Evolutionary conservation across 1,140 invertebrate genomes (phyloP).

Genomic region (Augochlora pura): DNA sequence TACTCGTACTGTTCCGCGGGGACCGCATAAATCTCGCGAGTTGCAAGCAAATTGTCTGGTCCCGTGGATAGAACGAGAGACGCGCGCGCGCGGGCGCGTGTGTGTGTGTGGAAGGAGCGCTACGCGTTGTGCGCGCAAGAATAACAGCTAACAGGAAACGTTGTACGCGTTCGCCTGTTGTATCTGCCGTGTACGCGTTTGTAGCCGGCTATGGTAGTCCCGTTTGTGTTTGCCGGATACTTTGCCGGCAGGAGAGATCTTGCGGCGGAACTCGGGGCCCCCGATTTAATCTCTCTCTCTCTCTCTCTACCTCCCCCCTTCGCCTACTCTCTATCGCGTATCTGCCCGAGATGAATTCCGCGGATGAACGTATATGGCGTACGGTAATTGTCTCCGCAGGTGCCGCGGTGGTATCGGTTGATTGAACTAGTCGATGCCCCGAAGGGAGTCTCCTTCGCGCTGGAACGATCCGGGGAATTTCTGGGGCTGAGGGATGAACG

Average conservation of each 20-base stretch:
- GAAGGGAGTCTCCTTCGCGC: too few relatives aligned
- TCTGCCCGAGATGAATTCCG: constrained; percentile 68
- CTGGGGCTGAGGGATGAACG: too few relatives aligned
- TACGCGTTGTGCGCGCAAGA: constrained; percentile 44
- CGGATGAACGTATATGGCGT: constrained; percentile 75
- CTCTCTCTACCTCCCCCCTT: too few relatives aligned
- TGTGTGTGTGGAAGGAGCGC: constrained; percentile 51
- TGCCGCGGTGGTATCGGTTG: constrained; percentile 58
- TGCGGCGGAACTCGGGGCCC: not conserved
- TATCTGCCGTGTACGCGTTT: constrained; percentile 45
- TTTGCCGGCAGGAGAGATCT: constrained; percentile 7
- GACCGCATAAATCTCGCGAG: constrained; percentile 72
- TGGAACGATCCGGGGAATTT: too few relatives aligned
- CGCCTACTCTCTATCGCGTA: constrained; percentile 39
- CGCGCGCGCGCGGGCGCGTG: too few relatives aligned
- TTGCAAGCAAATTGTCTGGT: constrained; percentile 74
- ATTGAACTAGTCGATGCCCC: not conserved
- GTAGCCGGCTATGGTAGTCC: constrained; percentile 57
- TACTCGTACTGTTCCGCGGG: constrained; percentile 60
- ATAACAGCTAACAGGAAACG: constrained; percentile 74
- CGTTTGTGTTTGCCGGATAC: constrained; percentile 57
- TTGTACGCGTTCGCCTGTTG: constrained; percentile 62
- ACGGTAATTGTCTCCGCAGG: constrained; percentile 75
- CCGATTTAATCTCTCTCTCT: constrained; percentile 27
- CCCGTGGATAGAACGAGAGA: constrained; percentile 69